These are phyloP conservation scores for Toxotes jaculatrix DNA, from an alignment of 2,113 vertebrate genomes.

Conservation along the genomic window DNA sequence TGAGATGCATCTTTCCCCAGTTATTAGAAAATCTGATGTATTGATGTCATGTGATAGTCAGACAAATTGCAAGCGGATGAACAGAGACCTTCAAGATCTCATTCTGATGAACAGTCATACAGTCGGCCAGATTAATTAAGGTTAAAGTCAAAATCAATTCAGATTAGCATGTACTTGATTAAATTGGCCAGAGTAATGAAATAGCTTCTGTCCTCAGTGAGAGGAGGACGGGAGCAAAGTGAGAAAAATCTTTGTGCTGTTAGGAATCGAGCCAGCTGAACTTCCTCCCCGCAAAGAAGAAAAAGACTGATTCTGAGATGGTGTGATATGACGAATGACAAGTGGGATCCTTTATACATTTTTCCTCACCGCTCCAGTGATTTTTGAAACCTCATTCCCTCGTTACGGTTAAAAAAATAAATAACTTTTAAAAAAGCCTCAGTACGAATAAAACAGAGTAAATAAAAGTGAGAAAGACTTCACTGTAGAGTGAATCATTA, in stretches of 20 bases:
- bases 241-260: slow-evolving; percentile 16
- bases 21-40: background rate
- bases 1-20: background rate
- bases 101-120: slow-evolving; percentile 8
- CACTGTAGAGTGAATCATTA: slow-evolving; percentile 12
- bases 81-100: slow-evolving; percentile 13
- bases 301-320: slow-evolving; percentile 4
- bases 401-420: too few relatives aligned
- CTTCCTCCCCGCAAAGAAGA: background rate
- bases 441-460: background rate
- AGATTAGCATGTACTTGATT: slow-evolving; percentile 62
- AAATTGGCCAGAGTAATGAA: slow-evolving; percentile 48
- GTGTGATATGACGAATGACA: slow-evolving; percentile 13
- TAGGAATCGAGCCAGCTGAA: slow-evolving; percentile 5
- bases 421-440: background rate
- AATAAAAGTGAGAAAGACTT: slow-evolving; percentile 3
- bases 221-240: slow-evolving; percentile 15
- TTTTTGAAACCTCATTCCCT: background rate
- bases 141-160: slow-evolving; percentile 67
- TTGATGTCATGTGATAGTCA: background rate
- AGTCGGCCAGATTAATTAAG: slow-evolving; percentile 37
- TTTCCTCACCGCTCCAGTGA: background rate
- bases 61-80: background rate
- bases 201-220: slow-evolving; percentile 13
- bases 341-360: slow-evolving; percentile 6